Evolutionary conservation across 2,888 invertebrate species (phyloP), one percentile per base, ranked within the genome.

Genomic region (Tenthredo amoena): DNA sequence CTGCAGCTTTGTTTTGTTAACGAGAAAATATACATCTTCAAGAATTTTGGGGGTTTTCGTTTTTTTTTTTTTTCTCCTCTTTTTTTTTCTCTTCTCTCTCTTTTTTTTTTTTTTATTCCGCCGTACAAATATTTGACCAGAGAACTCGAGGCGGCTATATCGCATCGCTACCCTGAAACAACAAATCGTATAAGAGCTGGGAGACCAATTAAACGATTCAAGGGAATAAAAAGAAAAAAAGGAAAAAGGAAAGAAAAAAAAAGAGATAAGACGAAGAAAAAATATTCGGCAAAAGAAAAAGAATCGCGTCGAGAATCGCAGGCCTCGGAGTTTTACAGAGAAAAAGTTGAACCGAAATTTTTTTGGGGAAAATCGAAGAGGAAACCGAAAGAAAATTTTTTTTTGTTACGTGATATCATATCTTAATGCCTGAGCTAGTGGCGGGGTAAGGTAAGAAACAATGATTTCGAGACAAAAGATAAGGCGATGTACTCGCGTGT

Each of bases 391-490:
- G 0, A 34, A 68, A 68, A 10, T 68, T 26, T 26, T 26, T 26
- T 26, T 26, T 26, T 26, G 26, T 26, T 26, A 26, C 1, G 1
- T 26, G 26, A 26, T 68, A 18, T 71, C 18, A 71, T 37, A 37
- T 40, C 34, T 26, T 26, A 9, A 6, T 62, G 12, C 3, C 21
- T 10, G 26, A 62, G 21, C 12, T 58, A 43, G 68, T 31, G 68
- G n/a, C 34, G 37, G 7, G 10, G 26, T 43, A 21, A 43, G 7
- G 84, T 85, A 88, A 89, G 90, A 91, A 90, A 91, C 91, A 91
- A 91, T 92, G 91, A 91, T 89, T 89, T 86, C 84, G 88, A 89
- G 89, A 91, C 89, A 90, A 91, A 91, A 91, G 91, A 91, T 91
- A 90, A 89, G 88, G 87, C 88, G 87, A 50, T 47, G 76, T 88